Base-by-base conservation (phyloP, 2,113 vertebrate genomes). In the Protobothrops mucrosquamatus region DNA sequence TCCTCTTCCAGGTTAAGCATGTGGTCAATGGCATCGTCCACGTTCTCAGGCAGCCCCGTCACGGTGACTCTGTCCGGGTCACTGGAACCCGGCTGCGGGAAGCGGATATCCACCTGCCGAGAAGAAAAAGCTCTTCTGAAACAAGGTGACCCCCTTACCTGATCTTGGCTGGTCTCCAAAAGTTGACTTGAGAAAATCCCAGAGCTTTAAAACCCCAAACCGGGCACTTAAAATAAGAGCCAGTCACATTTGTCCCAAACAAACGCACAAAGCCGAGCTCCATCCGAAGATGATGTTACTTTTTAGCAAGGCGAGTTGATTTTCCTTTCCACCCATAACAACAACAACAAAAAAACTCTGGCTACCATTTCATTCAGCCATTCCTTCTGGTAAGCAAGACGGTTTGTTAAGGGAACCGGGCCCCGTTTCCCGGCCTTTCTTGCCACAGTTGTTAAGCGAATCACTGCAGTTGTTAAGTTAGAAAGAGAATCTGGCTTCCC, bases 1-100 rank as follows among this genome's bases (percentile, higher is more conserved):
- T 98, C 98, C 94, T 98, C 98, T 94, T 98, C 98, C 96, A 98
- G 94, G 96, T 98, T 98, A 88, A 98, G 98, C 69, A 98, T 97
- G 95, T 98, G 98, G 93, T 98, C 98, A 9, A 98, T 97, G 92
- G 98, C 98, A 26, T 98, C 98, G 89, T 98, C 98, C 0, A 98
- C 97, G 0, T 97, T 98, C 91, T 98, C 98, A 0, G 98, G 98
- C 51, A 98, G 97, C 1, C 98, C 98, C 0, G 96, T 98, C 88
- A 98, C 97, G 0, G 97, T 98, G 95, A 98, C 98, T 92, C 97
- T 97, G 95, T 98, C 97, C 0, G 98, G 98, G 91, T 98, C 97
- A 2, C 98, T 98, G 0, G 98, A 98, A 51, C 97, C 98, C 0
- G 98, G 97, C 93, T 98, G 98, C 91, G 98, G 98, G 93, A 98